Evolutionary conservation across 2,797 vertebrate species (phyloP).

Genomic region (Argentina silus): DNA sequence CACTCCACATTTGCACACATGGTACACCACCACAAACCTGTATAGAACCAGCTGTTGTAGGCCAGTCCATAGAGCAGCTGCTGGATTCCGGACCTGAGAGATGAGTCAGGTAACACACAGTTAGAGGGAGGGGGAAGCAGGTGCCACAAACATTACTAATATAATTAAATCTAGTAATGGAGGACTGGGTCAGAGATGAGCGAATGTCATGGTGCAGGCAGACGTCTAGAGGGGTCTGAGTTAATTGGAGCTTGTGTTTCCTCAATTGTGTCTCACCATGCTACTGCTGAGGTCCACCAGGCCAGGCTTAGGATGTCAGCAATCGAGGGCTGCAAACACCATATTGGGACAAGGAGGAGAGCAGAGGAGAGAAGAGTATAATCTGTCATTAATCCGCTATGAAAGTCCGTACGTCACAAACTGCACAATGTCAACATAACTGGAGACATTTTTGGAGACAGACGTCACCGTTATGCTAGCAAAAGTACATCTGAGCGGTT

Average conservation of each 20-base stretch:
- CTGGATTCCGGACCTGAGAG: slow-evolving; percentile 90
- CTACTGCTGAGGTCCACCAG: slow-evolving; percentile 95
- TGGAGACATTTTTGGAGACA: no score
- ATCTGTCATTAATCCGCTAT: not conserved
- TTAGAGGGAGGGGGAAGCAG: slow-evolving; percentile 18
- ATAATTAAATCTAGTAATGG: not conserved
- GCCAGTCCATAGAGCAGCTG: slow-evolving; percentile 89
- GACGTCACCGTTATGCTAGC: no score
- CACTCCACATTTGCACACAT: not conserved
- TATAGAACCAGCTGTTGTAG: slow-evolving; percentile 91
- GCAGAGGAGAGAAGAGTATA: not conserved
- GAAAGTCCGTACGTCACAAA: not conserved
- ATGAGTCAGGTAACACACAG: slow-evolving; percentile 30
- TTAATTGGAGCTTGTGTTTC: not conserved
- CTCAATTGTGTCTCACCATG: slow-evolving; percentile 83
- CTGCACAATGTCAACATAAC: no score
- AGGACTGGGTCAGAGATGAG: no score
- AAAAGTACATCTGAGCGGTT: no score
- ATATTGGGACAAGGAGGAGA: slow-evolving; percentile 18
- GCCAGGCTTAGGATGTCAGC: slow-evolving; percentile 92
- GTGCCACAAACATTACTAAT: not conserved
- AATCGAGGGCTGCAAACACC: slow-evolving; percentile 85
- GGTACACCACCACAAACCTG: slow-evolving; percentile 74
- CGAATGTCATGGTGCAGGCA: not conserved
- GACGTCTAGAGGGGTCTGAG: not conserved